A percentile compares a stretch with the other conserved stretches of the same genome.
Evolutionary conservation across 2,113 vertebrate species (phyloP).

Genomic region (Myrmecobius fasciatus): DNA sequence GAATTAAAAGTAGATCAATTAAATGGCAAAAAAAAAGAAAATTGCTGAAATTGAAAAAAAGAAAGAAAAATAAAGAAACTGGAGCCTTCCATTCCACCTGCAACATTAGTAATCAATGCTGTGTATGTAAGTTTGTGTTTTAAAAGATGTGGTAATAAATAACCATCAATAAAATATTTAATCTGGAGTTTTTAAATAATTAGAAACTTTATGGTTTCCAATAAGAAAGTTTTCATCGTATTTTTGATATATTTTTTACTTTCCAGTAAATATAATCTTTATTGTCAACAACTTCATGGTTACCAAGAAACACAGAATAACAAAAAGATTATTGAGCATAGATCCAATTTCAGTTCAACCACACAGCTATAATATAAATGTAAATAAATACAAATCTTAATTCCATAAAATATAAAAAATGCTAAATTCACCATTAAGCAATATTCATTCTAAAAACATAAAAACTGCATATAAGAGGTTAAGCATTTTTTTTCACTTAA

Average conservation of each 20-base stretch:
- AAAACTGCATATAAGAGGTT: conserved; percentile 82
- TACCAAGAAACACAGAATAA: conserved; percentile 34
- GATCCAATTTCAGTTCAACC: background rate
- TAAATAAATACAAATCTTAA: conserved; percentile 5
- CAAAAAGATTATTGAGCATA: conserved; percentile 16
- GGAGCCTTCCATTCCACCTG: background rate
- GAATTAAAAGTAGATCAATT: no score
- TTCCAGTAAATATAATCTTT: conserved; percentile 43
- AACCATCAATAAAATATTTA: background rate
- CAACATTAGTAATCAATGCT: background rate
- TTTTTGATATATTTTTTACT: conserved; percentile 11
- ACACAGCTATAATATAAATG: conserved; percentile 47
- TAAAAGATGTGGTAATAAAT: background rate
- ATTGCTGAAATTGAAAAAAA: no score
- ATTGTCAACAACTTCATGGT: conserved; percentile 40
- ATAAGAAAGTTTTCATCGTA: conserved; percentile 11
- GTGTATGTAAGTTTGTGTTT: background rate
- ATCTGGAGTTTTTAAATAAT: conserved; percentile 23
- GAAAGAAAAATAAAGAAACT: no score
- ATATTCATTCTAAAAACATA: conserved; percentile 80
- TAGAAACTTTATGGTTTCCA: background rate
- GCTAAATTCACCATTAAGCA: conserved; percentile 70
- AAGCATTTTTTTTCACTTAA: conserved; percentile 86
- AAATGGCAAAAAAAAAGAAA: no score
- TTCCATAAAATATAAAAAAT: conserved; percentile 58